Percentiles rank a stretch among this genome's conserved stretches.
Evolutionary conservation across 2,797 vertebrate species (phyloP).

Genomic region (Silurus lanzhouensis): DNA sequence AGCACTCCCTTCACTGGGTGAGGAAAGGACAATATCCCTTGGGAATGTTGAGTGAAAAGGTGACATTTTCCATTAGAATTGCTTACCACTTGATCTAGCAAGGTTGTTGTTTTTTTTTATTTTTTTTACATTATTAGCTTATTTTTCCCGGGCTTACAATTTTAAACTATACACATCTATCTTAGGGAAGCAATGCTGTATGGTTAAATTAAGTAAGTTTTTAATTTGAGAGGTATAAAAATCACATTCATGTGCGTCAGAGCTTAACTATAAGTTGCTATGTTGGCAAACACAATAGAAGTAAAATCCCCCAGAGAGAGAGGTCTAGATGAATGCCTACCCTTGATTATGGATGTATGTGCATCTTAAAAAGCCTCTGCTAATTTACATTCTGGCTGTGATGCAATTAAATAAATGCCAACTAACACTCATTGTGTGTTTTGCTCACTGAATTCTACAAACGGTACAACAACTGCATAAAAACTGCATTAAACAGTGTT

Average conservation of each 20-base stretch:
- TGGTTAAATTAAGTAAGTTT: background rate
- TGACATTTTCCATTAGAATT: constrained; percentile 22
- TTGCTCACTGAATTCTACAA: constrained; percentile 6
- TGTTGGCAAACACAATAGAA: constrained; percentile 38
- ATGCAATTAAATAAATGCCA: constrained; percentile 28
- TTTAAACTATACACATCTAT: background rate
- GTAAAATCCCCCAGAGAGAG: constrained; percentile 22
- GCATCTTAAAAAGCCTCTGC: constrained; percentile 30
- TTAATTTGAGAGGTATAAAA: background rate
- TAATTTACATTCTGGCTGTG: constrained; percentile 35
- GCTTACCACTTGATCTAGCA: constrained; percentile 11
- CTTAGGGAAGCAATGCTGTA: background rate
- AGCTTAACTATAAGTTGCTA: constrained; percentile 31
- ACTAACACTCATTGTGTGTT: background rate
- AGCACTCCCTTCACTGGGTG: constrained; percentile 57
- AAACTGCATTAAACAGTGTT: background rate
- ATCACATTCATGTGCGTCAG: background rate
- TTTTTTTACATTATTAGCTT: background rate
- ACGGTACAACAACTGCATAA: background rate
- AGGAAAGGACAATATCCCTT: constrained; percentile 17
- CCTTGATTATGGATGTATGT: constrained; percentile 42
- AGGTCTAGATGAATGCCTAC: constrained; percentile 31
- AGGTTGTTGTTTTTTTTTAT: background rate
- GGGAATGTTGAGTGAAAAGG: constrained; percentile 29
- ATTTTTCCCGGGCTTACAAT: background rate